Evolutionary conservation across 2,888 invertebrate species (phyloP), one percentile per base, ranked within the genome.

Genomic region (Miltochrista miniata): DNA sequence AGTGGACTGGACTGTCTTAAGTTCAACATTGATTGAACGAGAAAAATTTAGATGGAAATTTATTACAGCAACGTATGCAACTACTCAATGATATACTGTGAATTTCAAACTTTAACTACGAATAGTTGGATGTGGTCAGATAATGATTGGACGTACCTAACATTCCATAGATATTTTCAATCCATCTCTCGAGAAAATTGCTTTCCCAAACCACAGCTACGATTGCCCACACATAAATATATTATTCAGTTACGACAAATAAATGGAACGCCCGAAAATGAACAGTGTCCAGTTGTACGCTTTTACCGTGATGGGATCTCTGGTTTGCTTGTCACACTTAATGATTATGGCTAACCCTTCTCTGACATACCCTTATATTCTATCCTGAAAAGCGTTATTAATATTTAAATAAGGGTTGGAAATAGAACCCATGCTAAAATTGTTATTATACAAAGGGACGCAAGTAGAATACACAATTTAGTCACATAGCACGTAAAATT

Each of bases 401-500:
- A 48, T 48, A 42, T 15, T 48, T 48, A 18, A 48, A 12, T 31
- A 42, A 12, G 30, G 35, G 30, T 5, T 12, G 15, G 31, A 35
- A 42, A 43, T 34, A 12, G 18, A 34, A 9, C 15, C 18, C 11
- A 63, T 41, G 51, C 52, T 65, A 51, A 61, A 53, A 38, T 46
- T 51, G 59, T 29, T 45, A 11, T 31, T 14, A 41, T 42, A 15
- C 18, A 24, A 24, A 24, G 18, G 18, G n/a, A 33, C 12, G 7
- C 12, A n/a, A 34, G 7, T 18, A 5, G 12, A 12, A 34, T 34
- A 18, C n/a, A 42, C n/a, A 34, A 34, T 15, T 14, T 33, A 4
- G 10, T 11, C 4, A 15, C 14, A 36, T 13, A 24, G 18, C 5
- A 24, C 18, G 5, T 24, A 24, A 24, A 24, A 24, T 24, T 24